Conservation (phyloP, 2,113 vertebrate species). For the Triplophysa rosa region DNA sequence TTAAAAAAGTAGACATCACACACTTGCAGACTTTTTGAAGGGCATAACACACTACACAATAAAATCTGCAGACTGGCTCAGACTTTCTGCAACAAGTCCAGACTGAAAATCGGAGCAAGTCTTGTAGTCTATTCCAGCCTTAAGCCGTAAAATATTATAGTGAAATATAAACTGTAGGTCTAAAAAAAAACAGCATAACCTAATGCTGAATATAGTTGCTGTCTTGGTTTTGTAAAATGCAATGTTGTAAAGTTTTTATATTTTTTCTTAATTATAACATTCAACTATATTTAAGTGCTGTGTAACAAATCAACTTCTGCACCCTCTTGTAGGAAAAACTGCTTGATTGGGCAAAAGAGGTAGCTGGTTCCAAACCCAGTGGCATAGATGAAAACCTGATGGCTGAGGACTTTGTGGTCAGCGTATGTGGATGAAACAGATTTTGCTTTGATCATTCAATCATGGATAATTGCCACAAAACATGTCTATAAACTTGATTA, state of each 20-base stretch:
- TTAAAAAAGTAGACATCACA: too few species aligned
- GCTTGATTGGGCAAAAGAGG: constrained; percentile 61
- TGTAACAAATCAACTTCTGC: neutral
- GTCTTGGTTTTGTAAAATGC: neutral
- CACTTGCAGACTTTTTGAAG: too few species aligned
- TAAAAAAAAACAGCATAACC: too few species aligned
- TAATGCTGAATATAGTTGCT: neutral
- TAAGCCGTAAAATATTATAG: too few species aligned
- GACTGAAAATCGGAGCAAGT: too few species aligned
- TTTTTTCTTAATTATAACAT: neutral
- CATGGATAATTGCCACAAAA: neutral
- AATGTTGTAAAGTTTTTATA: neutral
- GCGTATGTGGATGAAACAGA: constrained; percentile 70
- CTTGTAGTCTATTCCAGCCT: too few species aligned
- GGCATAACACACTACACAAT: too few species aligned
- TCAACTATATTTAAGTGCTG: neutral
- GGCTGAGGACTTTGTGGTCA: constrained; percentile 85
- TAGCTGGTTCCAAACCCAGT: constrained; percentile 72
- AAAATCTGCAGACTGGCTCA: too few species aligned
- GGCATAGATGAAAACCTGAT: constrained; percentile 62
- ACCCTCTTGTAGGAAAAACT: constrained; percentile 62
- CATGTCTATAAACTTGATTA: neutral
- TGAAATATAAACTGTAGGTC: too few species aligned
- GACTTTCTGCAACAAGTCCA: too few species aligned
- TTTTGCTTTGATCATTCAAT: neutral